These are phyloP conservation scores for Flexamia atlantica DNA, from an alignment of 2,888 invertebrate species.

Conservation along the genomic window DNA sequence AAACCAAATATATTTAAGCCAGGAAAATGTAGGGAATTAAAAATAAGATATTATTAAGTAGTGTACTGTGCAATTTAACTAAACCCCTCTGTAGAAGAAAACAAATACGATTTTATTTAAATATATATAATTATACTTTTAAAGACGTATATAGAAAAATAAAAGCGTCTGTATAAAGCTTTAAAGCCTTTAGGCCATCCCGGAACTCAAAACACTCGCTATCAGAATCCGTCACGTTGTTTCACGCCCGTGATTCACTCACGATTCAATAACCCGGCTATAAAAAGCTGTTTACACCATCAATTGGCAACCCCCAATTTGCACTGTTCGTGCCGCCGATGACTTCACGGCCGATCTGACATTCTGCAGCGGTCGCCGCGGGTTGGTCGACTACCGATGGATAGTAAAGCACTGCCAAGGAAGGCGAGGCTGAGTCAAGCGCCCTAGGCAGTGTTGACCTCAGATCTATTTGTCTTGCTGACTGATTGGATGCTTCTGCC, in stretches of 20 bases:
- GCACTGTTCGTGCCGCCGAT: neutral
- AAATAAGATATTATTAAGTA: too few species aligned
- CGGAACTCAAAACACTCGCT: neutral
- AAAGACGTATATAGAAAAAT: too few species aligned
- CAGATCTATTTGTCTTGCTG: slow-evolving; percentile 28
- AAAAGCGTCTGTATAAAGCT: too few species aligned
- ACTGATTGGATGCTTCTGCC: slow-evolving; percentile 23
- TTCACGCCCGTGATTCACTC: neutral
- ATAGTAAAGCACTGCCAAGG: neutral
- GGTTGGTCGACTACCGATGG: slow-evolving; percentile 15
- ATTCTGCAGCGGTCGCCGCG: neutral
- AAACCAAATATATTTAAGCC: too few species aligned
- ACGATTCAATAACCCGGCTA: slow-evolving; percentile 7
- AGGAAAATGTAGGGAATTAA: too few species aligned
- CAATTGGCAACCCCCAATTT: slow-evolving; percentile 10
- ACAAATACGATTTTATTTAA: too few species aligned
- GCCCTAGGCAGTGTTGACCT: neutral
- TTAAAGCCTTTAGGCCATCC: too few species aligned
- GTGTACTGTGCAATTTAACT: too few species aligned
- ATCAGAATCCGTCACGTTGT: neutral
- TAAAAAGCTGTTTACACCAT: slow-evolving; percentile 9
- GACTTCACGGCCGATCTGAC: slow-evolving; percentile 36
- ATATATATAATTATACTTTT: too few species aligned
- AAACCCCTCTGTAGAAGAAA: too few species aligned
- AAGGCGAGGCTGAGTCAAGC: neutral